phyloP scores from a whole-genome alignment of 2,797 vertebrate species.

The Microtus agrestis region DNA sequence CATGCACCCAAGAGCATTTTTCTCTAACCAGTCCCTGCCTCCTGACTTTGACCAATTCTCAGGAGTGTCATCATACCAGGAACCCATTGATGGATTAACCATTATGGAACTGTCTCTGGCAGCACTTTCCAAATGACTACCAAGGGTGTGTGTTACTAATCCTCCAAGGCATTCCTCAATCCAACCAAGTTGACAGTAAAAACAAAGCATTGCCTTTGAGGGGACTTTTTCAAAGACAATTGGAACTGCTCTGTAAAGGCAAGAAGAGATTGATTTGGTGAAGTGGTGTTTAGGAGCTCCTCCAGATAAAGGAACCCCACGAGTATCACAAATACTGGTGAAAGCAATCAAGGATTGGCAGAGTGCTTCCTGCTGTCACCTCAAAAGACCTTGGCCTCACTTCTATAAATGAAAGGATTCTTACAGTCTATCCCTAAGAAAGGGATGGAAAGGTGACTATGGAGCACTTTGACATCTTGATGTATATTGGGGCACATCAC shows the following conservation, averaged over 20 bases:
- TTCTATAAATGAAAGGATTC: slow-evolving; percentile 11
- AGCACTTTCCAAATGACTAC: not conserved
- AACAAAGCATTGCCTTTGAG: not conserved
- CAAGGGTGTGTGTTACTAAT: not conserved
- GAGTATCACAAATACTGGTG: not conserved
- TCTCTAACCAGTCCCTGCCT: not conserved
- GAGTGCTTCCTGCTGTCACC: not conserved
- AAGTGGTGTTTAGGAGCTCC: slow-evolving; percentile 22
- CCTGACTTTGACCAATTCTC: not conserved
- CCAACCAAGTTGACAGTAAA: not conserved
- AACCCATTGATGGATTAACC: not conserved
- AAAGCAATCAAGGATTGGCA: not conserved
- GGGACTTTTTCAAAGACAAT: slow-evolving; percentile 7
- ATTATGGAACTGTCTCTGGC: not conserved
- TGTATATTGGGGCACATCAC: not conserved
- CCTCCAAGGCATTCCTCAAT: not conserved
- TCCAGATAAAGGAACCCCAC: not conserved
- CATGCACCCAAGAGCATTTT: not conserved
- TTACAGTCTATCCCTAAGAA: not conserved
- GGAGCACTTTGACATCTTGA: not conserved
- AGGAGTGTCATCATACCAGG: not conserved
- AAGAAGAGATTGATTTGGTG: not conserved
- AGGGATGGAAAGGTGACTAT: not conserved
- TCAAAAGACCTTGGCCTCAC: not conserved
- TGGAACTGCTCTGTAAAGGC: slow-evolving; percentile 16